A percentile compares a stretch with the other conserved stretches of the same genome.
These are phyloP conservation scores for Cheilosia soror DNA, from an alignment of 2,888 invertebrate genomes.

Conservation along the genomic window DNA sequence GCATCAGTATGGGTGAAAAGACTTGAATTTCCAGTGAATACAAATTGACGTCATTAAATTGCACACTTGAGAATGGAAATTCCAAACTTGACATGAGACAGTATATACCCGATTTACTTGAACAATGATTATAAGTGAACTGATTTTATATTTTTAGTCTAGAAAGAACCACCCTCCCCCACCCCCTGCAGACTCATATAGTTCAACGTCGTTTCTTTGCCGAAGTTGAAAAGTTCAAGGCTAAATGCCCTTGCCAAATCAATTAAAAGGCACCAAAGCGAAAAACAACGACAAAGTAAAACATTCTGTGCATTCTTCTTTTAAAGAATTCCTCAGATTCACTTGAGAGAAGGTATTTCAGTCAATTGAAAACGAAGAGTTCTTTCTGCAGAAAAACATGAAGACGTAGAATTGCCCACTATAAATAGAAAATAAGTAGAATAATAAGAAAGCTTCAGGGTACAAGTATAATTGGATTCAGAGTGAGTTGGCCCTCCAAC, in stretches of 20 bases:
- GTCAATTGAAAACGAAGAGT: constrained; percentile 34
- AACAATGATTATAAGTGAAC: constrained; percentile 26
- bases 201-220: constrained; percentile 5
- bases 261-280: constrained; percentile 50
- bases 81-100: constrained; percentile 28
- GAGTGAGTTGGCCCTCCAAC: constrained; percentile 16
- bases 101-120: constrained; percentile 17
- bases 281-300: constrained; percentile 19
- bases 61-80: constrained; percentile 39
- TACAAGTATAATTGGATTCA: constrained; percentile 63
- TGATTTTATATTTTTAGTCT: constrained; percentile 29
- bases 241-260: constrained; percentile 42
- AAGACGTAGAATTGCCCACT: constrained; percentile 32
- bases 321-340: constrained; percentile 40
- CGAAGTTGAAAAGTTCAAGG: constrained; percentile 68
- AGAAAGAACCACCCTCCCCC: background rate
- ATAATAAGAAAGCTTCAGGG: constrained; percentile 38
- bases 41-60: constrained; percentile 34
- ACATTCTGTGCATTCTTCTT: constrained; percentile 26
- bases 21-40: constrained; percentile 15
- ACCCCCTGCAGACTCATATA: background rate
- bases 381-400: constrained; percentile 11
- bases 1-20: background rate
- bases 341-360: constrained; percentile 50
- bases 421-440: constrained; percentile 45